phyloP scores from a whole-genome alignment of 1,140 invertebrate genomes.

The Zaprionus inermis region DNA sequence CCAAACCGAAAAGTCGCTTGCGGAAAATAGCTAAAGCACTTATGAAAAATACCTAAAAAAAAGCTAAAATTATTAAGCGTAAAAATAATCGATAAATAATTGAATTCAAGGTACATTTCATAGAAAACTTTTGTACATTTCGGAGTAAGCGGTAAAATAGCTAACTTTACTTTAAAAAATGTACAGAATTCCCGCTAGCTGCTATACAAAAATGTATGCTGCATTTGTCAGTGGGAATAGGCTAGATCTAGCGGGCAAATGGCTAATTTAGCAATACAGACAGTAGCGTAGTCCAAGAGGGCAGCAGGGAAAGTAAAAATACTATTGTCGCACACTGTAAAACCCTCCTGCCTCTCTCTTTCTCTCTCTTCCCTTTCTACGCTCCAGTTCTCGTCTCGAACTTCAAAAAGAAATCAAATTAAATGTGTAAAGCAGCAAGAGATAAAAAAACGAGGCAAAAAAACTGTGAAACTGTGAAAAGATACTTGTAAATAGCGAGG shows the following conservation, averaged over 20 bases:
- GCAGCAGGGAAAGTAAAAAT: neutral
- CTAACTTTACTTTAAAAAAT: too few relatives aligned
- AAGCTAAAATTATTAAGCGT: neutral
- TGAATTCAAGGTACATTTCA: too few relatives aligned
- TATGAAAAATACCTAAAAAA: neutral
- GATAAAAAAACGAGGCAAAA: conserved; percentile 57
- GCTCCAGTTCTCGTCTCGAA: conserved; percentile 64
- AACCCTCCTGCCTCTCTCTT: conserved; percentile 1
- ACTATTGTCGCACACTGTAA: neutral
- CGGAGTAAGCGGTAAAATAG: too few relatives aligned
- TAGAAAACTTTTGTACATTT: too few relatives aligned
- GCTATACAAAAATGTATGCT: too few relatives aligned
- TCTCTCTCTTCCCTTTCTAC: neutral
- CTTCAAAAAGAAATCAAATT: conserved; percentile 83
- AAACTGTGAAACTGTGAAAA: conserved; percentile 46
- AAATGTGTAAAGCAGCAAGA: conserved; percentile 77
- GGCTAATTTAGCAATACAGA: too few relatives aligned
- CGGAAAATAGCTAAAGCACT: too few relatives aligned
- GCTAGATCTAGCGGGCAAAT: too few relatives aligned
- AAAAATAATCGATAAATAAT: too few relatives aligned
- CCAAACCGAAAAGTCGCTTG: too few relatives aligned
- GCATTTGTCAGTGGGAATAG: too few relatives aligned
- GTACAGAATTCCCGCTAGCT: too few relatives aligned
- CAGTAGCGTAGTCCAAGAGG: conserved; percentile 33
- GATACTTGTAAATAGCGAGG: conserved; percentile 57